Evolutionary conservation across 2,113 vertebrate species (phyloP).

Genomic region (Spheniscus mendiculus): DNA sequence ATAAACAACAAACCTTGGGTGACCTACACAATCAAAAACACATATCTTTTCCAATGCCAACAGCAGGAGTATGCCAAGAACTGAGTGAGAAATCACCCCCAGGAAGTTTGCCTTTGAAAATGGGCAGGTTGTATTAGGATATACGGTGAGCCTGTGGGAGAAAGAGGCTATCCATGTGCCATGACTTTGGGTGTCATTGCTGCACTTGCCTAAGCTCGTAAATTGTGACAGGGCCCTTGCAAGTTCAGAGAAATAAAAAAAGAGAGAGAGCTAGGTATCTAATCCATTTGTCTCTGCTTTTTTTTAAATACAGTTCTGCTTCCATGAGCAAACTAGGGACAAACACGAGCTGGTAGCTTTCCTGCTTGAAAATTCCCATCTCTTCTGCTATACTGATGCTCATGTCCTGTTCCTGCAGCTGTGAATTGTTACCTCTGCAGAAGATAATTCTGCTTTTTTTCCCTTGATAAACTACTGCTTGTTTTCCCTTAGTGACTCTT

Average conservation of each 20-base stretch:
- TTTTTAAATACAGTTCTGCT: neutral
- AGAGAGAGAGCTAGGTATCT: neutral
- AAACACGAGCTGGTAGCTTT: neutral
- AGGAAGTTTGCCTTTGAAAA: neutral
- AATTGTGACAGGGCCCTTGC: neutral
- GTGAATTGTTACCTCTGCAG: neutral
- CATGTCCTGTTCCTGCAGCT: neutral
- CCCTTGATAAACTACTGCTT: neutral
- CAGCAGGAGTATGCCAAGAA: neutral
- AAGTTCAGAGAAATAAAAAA: neutral
- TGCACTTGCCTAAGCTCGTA: rapidly evolving
- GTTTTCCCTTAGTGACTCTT: neutral
- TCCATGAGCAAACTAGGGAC: neutral
- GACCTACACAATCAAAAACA: neutral
- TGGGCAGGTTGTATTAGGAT: neutral
- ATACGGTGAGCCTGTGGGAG: neutral
- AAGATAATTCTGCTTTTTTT: neutral
- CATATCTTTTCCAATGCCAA: neutral
- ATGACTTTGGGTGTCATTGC: neutral
- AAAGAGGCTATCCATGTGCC: neutral
- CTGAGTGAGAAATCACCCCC: neutral
- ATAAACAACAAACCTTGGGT: neutral
- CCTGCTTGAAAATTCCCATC: neutral
- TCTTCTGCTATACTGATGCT: neutral
- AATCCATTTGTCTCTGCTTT: neutral